phyloP scores from a whole-genome alignment of 2,797 vertebrate genomes.

The Molossus molossus region DNA sequence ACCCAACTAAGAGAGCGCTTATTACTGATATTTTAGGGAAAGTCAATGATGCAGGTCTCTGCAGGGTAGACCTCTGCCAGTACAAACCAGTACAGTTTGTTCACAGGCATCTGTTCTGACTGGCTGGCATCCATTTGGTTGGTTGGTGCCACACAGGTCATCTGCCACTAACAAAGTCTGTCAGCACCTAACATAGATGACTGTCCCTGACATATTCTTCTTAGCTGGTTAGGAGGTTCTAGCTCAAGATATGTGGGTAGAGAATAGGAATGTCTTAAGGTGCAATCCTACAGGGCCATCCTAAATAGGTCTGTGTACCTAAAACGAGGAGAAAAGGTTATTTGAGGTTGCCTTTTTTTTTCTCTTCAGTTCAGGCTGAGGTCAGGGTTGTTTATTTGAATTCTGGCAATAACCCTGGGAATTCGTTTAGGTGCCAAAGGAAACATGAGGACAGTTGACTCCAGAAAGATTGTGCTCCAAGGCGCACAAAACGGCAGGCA shows the following conservation, averaged over 20 bases:
- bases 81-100: not conserved
- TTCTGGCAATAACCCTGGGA: slow-evolving; percentile 72
- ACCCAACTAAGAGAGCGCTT: not conserved
- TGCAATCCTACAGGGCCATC: not conserved
- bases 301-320: slow-evolving; percentile 1
- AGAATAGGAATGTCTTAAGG: slow-evolving; percentile 1
- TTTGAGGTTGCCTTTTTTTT: slow-evolving; percentile 53
- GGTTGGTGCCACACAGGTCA: not conserved
- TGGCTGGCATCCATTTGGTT: not conserved
- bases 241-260: not conserved
- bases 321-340: slow-evolving; percentile 63
- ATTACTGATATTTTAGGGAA: not conserved
- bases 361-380: slow-evolving; percentile 63
- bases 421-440: slow-evolving; percentile 69
- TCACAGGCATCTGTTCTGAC: not conserved
- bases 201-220: not conserved
- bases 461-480: slow-evolving; percentile 21
- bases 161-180: not conserved
- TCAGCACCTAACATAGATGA: not conserved
- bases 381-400: slow-evolving; percentile 74
- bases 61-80: not conserved
- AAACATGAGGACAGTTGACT: slow-evolving; percentile 63
- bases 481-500: not conserved
- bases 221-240: not conserved
- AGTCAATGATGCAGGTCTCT: not conserved